Evolutionary conservation across 1,140 invertebrate species (phyloP).

Genomic region (Leptopilina boulardi): DNA sequence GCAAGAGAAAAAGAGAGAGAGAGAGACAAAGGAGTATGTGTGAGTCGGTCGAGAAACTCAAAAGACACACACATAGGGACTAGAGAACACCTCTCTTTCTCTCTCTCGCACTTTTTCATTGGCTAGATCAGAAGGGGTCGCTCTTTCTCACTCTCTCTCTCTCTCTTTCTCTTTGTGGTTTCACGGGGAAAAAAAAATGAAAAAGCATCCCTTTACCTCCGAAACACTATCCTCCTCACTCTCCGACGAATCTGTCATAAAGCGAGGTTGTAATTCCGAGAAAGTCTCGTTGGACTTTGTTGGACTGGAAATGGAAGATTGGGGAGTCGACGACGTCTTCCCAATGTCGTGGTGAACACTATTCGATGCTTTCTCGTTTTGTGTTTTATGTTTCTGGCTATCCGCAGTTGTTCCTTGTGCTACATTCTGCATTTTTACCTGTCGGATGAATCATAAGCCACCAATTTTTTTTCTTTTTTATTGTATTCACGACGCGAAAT

Average conservation of each 20-base stretch:
- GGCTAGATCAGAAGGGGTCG: slow-evolving; percentile 16
- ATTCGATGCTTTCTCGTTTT: slow-evolving; percentile 79
- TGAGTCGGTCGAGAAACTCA: slow-evolving; percentile 33
- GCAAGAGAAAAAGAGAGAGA: slow-evolving; percentile 12
- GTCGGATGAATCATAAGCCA: slow-evolving; percentile 80
- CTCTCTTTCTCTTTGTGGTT: too few species aligned
- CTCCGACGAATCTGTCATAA: slow-evolving; percentile 92
- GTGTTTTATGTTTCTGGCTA: slow-evolving; percentile 86
- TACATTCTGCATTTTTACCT: slow-evolving; percentile 93
- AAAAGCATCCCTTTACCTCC: slow-evolving; percentile 81
- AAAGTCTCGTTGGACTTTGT: slow-evolving; percentile 87
- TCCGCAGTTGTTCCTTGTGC: slow-evolving; percentile 84
- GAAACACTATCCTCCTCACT: slow-evolving; percentile 95
- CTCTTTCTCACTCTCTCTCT: slow-evolving; percentile 34
- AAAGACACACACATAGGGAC: slow-evolving; percentile 31
- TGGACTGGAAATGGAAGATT: slow-evolving; percentile 81
- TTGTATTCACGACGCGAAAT: slow-evolving; percentile 74
- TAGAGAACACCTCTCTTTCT: background rate
- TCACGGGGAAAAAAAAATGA: background rate
- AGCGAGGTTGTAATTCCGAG: slow-evolving; percentile 85
- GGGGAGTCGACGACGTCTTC: slow-evolving; percentile 80
- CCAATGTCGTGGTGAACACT: slow-evolving; percentile 78
- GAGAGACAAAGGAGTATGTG: background rate
- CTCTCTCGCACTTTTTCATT: slow-evolving; percentile 32
- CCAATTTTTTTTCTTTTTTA: slow-evolving; percentile 66